Evolutionary conservation across 1,140 invertebrate species (phyloP), one percentile per base, ranked within the genome.

Genomic region (Drosophila seguyi): DNA sequence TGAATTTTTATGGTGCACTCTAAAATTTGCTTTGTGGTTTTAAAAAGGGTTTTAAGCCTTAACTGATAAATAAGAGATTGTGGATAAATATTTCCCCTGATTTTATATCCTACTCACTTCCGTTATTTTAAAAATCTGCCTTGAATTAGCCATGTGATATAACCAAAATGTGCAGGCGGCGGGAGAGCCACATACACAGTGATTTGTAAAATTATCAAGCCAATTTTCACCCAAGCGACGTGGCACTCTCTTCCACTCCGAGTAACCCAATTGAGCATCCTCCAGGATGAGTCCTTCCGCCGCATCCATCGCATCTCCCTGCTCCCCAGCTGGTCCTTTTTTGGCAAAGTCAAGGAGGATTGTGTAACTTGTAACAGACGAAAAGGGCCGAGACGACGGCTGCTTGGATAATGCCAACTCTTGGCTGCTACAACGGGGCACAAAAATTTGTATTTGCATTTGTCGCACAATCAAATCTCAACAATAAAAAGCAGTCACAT

Each of bases 381-480:
- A 38, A 62, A 65, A 38, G 47, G 63, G n/a, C n/a, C n/a, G 50
- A 39, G 68, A 11, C 50, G 50, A 47, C 31, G 41, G 31, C 63
- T 34, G 65, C 65, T 48, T 48, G 68, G 68, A 69, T 72, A 71
- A 69, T 58, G 68, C 65, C 68, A 72, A 71, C 50, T 71, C 55
- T 71, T 39, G 65, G 42, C 31, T 55, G 45, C 38, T 20, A 25
- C 20, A 14, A 7, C 3, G 44, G 67, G 31, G 66, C 68, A 71
- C 42, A 47, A 47, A 59, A 72, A 71, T 68, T 72, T 71, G 66
- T 72, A 72, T 72, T 72, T 72, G 66, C 68, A 72, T 72, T 72
- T 72, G 68, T 72, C 68, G 68, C 68, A 72, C 68, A 72, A 72
- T 72, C 68, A 58, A 72, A 72, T 72, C 66, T 72, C 68, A 36